Percentiles rank a stretch among this genome's conserved stretches.
Evolutionary conservation across 2,113 vertebrate species (phyloP).

Genomic region (Cephalopholis sonnerati): DNA sequence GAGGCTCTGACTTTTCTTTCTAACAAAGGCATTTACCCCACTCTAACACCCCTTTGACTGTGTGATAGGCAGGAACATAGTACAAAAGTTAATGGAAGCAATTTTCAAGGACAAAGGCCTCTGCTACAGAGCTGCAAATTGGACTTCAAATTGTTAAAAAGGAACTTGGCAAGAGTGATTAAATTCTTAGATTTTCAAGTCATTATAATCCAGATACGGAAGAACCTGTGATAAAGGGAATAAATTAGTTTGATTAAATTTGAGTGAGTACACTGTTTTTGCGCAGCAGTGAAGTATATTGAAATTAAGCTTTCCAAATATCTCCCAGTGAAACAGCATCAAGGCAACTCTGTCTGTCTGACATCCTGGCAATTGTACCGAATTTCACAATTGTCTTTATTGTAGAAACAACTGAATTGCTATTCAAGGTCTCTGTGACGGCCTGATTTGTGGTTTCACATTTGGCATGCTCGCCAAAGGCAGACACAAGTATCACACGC

Average conservation of each 20-base stretch:
- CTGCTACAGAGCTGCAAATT: constrained; percentile 67
- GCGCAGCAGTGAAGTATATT: constrained; percentile 12
- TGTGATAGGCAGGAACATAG: constrained; percentile 58
- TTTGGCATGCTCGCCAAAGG: constrained; percentile 57
- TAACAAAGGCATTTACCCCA: constrained; percentile 59
- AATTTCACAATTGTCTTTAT: constrained; percentile 42
- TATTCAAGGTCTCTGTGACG: constrained; percentile 46
- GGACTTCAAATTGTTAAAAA: constrained; percentile 68
- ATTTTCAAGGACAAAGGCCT: constrained; percentile 76
- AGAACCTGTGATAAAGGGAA: constrained; percentile 47
- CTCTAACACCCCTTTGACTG: constrained; percentile 54
- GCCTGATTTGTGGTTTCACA: constrained; percentile 50
- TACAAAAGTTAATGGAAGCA: constrained; percentile 72
- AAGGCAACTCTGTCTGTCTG: constrained; percentile 34
- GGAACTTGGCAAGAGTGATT: constrained; percentile 63
- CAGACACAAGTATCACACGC: constrained; percentile 46
- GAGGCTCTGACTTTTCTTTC: constrained; percentile 53
- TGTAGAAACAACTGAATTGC: constrained; percentile 46
- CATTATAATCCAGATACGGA: constrained; percentile 60
- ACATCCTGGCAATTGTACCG: constrained; percentile 5
- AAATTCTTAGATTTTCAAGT: constrained; percentile 68
- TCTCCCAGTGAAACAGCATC: constrained; percentile 31
- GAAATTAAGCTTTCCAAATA: constrained; percentile 59
- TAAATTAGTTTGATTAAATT: constrained; percentile 61
- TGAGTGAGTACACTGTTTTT: constrained; percentile 30